These are phyloP conservation scores for Ischnus inquisitorius DNA, from an alignment of 2,888 invertebrate species.

Conservation along the genomic window DNA sequence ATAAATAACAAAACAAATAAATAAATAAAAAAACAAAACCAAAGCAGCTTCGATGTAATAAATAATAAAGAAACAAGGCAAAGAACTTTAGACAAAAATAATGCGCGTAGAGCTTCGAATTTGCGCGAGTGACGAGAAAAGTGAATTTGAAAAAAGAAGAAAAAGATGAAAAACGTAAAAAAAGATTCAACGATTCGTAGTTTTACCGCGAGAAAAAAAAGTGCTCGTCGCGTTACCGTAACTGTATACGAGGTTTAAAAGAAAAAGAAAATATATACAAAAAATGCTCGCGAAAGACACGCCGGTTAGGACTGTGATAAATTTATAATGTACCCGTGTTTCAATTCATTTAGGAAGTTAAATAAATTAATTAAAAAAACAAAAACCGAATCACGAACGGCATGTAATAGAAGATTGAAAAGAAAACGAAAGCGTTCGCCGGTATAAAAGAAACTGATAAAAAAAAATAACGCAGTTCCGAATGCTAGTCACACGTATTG, in stretches of 20 bases:
- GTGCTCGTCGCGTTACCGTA: constrained; percentile 51
- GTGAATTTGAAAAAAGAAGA: constrained; percentile 26
- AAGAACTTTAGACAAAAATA: constrained; percentile 48
- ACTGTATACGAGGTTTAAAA: constrained; percentile 59
- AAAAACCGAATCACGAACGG: constrained; percentile 30
- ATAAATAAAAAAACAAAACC: constrained; percentile 12
- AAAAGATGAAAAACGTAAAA: constrained; percentile 18
- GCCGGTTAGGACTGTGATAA: constrained; percentile 75
- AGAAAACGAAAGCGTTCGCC: constrained; percentile 34
- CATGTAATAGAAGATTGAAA: constrained; percentile 33
- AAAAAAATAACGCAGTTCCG: constrained; percentile 47
- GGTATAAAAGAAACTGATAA: constrained; percentile 22
- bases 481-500: constrained; percentile 66
- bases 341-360: constrained; percentile 63
- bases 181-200: constrained; percentile 50
- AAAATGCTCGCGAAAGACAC: constrained; percentile 65
- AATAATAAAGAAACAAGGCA: constrained; percentile 19
- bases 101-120: constrained; percentile 64
- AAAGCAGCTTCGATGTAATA: constrained; percentile 26
- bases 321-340: constrained; percentile 69
- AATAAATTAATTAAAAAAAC: constrained; percentile 34
- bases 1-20: too few relatives aligned
- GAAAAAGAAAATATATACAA: constrained; percentile 24
- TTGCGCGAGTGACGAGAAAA: constrained; percentile 48
- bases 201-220: constrained; percentile 46